Conservation (phyloP, 2,797 vertebrate species). For the Typhlichthys eigenmanni region DNA sequence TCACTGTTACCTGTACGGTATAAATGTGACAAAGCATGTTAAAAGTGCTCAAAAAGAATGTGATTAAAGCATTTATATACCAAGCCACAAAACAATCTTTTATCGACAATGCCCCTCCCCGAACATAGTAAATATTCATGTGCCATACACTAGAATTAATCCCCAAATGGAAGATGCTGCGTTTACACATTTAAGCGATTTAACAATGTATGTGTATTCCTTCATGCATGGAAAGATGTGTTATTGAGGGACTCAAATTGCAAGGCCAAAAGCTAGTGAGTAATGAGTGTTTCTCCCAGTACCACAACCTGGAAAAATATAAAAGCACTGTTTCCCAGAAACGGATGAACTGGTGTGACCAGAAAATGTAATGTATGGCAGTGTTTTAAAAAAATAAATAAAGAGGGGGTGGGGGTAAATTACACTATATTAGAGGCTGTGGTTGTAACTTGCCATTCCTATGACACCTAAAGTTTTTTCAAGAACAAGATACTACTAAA, state of each 20-base stretch:
- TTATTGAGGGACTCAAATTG: conserved; percentile 1
- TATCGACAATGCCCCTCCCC: conserved; percentile 43
- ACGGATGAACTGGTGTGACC: not conserved
- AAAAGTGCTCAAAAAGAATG: conserved; percentile 90
- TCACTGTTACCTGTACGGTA: conserved; percentile 99
- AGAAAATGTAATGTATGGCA: too few relatives aligned
- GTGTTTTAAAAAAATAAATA: too few relatives aligned
- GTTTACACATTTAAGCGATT: not conserved
- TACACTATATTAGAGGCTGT: too few relatives aligned
- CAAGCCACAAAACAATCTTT: conserved; percentile 82
- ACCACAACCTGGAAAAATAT: conserved; percentile 20
- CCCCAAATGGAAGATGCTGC: conserved; percentile 2
- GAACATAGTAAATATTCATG: conserved; percentile 50
- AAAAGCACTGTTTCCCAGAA: conserved; percentile 6
- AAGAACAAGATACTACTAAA: conserved; percentile 4
- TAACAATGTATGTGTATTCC: not conserved
- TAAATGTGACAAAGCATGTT: conserved; percentile 99
- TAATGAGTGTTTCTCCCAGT: not conserved
- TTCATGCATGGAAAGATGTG: conserved; percentile 2
- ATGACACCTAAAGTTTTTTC: not conserved
- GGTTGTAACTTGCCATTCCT: too few relatives aligned
- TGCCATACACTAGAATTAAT: conserved; percentile 39
- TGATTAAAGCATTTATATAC: conserved; percentile 75
- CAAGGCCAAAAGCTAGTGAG: not conserved
- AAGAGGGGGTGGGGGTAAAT: too few relatives aligned